Base-by-base conservation (phyloP, 53 echinoderm and acorn worm species). In the Astropecten irregularis region DNA sequence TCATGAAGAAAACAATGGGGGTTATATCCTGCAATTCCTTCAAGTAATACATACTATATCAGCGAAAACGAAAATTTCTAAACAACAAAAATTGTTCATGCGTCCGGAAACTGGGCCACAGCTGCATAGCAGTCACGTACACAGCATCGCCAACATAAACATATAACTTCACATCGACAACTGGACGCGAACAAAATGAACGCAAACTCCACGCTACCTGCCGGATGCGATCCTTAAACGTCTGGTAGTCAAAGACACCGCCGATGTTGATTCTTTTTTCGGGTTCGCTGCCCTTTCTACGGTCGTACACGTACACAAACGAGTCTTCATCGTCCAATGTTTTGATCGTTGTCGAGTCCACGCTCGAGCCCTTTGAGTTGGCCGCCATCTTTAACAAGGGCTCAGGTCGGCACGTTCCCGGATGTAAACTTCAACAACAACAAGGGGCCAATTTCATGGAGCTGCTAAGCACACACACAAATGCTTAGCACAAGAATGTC, bases 271-370 rank as follows among this genome's bases (percentile, higher is more conserved):
- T 88, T 44, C 74, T 81, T 62, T 51, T 86, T 47, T 91, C 92
- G 39, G 92, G 95, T 16, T 87, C 90, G 31, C 73, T 72, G 21
- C 90, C 88, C 42, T 68, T 90, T 56, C 95, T 64, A 35, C 95
- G 82, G 33, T 95, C 95, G 53, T 69, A 95, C 8, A 95, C 89
- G 65, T 77, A 92, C 28, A 95, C 92, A 40, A 62, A 58, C 20
- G 95, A 84, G 52, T 87, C 73, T 66, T 89, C 83, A 54, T 83
- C 82, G 47, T 85, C 73, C 33, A 49, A 39, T 32, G 82, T 62
- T 83, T 72, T 83, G 33, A 50, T 38, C 46, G 40, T 16, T n/a
- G 66, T 42, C 16, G 27, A 69, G 33, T 44, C 36, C 49, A 69
- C 42, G 52, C 20, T 35, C 34, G 27, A 40, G 3, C 34, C 52